A percentile compares a stretch with the other conserved stretches of the same genome.
These are phyloP conservation scores for Ecliptopera silaceata DNA, from an alignment of 2,888 invertebrate species.

Conservation along the genomic window DNA sequence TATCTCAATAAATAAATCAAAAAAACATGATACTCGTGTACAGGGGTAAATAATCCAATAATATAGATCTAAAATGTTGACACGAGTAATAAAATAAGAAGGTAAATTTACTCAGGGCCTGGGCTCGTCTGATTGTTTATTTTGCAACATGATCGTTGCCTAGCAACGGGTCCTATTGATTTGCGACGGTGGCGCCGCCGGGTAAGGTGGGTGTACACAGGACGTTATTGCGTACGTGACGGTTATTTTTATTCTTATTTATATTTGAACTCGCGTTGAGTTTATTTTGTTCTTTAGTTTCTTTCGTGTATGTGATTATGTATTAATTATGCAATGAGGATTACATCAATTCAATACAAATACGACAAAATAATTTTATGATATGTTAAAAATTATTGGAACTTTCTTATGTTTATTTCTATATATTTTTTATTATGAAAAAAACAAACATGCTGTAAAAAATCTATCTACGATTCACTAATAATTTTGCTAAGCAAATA, in stretches of 20 bases:
- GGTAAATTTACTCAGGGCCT: conserved; percentile 78
- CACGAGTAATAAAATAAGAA: conserved; percentile 81
- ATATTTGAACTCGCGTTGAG: conserved; percentile 13
- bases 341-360: no score
- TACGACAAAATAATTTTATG: no score
- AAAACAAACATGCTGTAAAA: no score
- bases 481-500: conserved; percentile 29
- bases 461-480: conserved; percentile 5
- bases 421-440: no score
- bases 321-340: not conserved
- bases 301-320: not conserved
- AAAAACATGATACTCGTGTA: conserved; percentile 58
- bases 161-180: conserved; percentile 76
- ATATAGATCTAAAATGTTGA: conserved; percentile 80
- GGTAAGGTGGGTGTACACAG: conserved; percentile 43
- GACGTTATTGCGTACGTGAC: conserved; percentile 47
- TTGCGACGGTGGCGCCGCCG: conserved; percentile 69
- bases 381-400: no score
- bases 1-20: conserved; percentile 48
- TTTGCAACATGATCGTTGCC: conserved; percentile 82
- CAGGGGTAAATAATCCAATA: conserved; percentile 68
- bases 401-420: no score
- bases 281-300: conserved; percentile 14
- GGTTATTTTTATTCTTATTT: conserved; percentile 36
- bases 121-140: conserved; percentile 79